Percentiles rank a stretch among this genome's conserved stretches.
Evolutionary conservation across 2,888 invertebrate species (phyloP).

Genomic region (Cremastinae sp.): DNA sequence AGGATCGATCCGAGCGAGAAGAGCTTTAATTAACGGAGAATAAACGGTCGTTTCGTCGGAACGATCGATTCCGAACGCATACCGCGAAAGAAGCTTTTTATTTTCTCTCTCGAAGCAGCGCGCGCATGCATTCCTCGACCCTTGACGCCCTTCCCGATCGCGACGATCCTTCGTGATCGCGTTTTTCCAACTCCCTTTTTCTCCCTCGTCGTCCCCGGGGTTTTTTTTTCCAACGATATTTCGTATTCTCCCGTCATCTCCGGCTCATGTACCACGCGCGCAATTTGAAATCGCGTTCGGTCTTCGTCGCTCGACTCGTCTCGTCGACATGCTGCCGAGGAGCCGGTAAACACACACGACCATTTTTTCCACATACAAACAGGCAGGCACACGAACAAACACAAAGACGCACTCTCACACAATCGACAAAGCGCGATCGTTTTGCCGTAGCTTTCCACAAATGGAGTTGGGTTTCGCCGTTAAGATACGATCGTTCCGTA

Average conservation of each 20-base stretch:
- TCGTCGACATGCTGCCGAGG: constrained; percentile 38
- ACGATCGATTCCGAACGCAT: constrained; percentile 37
- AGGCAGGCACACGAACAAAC: constrained; percentile 1
- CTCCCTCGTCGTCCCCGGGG: not conserved
- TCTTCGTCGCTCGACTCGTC: constrained; percentile 27
- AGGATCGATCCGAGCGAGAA: constrained; percentile 1
- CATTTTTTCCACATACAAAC: no score
- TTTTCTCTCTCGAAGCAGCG: not conserved
- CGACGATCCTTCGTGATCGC: constrained; percentile 19
- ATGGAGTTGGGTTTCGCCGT: constrained; percentile 78
- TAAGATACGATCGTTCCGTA: constrained; percentile 76
- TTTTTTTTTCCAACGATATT: constrained; percentile 45
- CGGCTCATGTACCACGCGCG: constrained; percentile 54
- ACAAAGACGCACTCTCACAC: not conserved
- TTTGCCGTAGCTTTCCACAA: constrained; percentile 73
- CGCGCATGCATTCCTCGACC: not conserved
- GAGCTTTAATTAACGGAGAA: constrained; percentile 45
- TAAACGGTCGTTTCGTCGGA: constrained; percentile 27
- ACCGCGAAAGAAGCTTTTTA: not conserved
- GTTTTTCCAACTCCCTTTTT: constrained; percentile 24
- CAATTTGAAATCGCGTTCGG: constrained; percentile 59
- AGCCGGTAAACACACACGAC: constrained; percentile 39
- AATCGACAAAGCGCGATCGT: constrained; percentile 55
- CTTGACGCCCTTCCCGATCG: not conserved
- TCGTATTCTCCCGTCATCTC: constrained; percentile 62